A percentile compares a stretch with the other conserved stretches of the same genome.
Conservation (phyloP, 2,797 vertebrate genomes). For the Pangasius mekongensis region DNA sequence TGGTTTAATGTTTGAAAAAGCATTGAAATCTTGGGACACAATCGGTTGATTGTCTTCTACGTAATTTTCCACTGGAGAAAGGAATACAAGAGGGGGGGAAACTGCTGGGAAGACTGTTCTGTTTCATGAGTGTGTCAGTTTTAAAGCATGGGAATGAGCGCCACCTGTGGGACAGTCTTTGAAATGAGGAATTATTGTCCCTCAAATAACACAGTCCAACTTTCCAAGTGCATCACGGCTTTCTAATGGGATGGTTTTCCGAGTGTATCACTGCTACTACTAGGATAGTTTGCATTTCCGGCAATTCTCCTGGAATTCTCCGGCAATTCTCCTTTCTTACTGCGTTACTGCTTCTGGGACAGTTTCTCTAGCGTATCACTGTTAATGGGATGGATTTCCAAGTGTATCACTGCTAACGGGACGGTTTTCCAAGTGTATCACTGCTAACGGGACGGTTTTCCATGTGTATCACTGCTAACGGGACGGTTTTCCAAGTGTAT, state of each 20-base stretch:
- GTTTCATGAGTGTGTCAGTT: background rate
- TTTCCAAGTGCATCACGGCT: background rate
- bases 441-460: background rate
- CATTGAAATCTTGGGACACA: constrained; percentile 35
- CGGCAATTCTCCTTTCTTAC: too few species aligned
- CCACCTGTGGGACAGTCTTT: constrained; percentile 44
- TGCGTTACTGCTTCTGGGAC: background rate
- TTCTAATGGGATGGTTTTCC: background rate
- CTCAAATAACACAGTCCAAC: background rate
- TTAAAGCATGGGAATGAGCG: constrained; percentile 14
- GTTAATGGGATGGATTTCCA: background rate
- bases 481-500: background rate
- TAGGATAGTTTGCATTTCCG: background rate
- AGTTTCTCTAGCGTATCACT: background rate
- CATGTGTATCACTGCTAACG: too few species aligned
- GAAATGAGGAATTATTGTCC: background rate
- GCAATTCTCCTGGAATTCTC: background rate
- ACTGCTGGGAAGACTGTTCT: background rate
- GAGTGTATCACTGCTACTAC: background rate
- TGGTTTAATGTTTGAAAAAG: constrained; percentile 34
- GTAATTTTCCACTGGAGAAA: constrained; percentile 34
- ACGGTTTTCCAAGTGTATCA: background rate
- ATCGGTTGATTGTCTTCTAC: constrained; percentile 35
- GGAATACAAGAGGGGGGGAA: background rate
- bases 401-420: background rate